phyloP scores from a whole-genome alignment of 92 coral and sea anemone species.

The Virgularia gustaviana region DNA sequence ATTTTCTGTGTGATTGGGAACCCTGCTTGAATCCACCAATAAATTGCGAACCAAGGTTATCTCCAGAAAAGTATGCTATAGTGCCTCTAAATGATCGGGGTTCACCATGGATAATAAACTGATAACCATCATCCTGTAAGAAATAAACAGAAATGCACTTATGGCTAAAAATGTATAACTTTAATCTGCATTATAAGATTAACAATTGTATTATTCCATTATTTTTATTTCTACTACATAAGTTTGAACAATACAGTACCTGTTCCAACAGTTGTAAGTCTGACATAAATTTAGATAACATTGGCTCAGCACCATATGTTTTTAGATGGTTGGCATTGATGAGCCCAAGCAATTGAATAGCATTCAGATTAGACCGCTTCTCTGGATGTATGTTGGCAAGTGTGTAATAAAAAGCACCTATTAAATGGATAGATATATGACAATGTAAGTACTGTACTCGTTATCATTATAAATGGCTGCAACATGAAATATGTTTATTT shows the following conservation, averaged over 20 bases:
- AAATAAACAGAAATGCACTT: neutral
- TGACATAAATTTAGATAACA: constrained; percentile 5
- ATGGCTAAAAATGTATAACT: too few relatives aligned
- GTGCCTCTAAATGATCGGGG: constrained; percentile 28
- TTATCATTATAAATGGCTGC: too few relatives aligned
- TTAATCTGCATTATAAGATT: too few relatives aligned
- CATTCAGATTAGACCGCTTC: constrained; percentile 29
- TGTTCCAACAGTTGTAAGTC: constrained; percentile 20
- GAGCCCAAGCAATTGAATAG: constrained; percentile 27
- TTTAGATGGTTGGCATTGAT: constrained; percentile 6
- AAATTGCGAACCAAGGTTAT: constrained; percentile 45
- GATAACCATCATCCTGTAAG: constrained; percentile 35
- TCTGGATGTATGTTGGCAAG: constrained; percentile 40
- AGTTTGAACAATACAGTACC: neutral
- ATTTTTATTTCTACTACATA: too few relatives aligned
- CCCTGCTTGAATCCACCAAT: constrained; percentile 46
- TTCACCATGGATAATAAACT: constrained; percentile 24
- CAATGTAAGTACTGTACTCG: too few relatives aligned
- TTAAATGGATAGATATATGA: too few relatives aligned
- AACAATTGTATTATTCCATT: too few relatives aligned
- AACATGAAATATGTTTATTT: too few relatives aligned
- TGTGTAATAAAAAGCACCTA: constrained; percentile 42
- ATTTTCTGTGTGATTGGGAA: constrained; percentile 29
- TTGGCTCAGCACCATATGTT: constrained; percentile 8
- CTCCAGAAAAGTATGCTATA: constrained; percentile 36